A percentile compares a stretch with the other conserved stretches of the same genome.
phyloP scores from a whole-genome alignment of 2,797 vertebrate genomes.

The Spheniscus humboldti region DNA sequence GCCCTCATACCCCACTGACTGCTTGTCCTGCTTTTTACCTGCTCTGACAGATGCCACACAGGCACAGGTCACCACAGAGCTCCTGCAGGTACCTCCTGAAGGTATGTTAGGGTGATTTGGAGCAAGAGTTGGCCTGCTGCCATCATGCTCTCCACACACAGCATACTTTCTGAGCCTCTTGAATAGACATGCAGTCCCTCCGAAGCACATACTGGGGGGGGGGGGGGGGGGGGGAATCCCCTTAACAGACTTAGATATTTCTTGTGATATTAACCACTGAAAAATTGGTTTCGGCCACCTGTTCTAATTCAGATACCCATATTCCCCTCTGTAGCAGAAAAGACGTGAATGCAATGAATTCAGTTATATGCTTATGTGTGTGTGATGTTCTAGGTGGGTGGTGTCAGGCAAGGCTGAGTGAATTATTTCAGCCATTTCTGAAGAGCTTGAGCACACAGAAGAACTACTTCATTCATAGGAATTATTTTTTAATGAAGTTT shows the following conservation, averaged over 20 bases:
- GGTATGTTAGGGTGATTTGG: not conserved
- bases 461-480: not conserved
- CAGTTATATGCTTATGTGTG: not conserved
- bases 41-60: not conserved
- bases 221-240: not conserved
- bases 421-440: not conserved
- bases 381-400: not conserved
- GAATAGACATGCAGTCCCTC: not conserved
- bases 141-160: accelerated
- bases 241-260: not conserved
- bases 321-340: not conserved
- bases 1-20: not conserved
- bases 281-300: not conserved
- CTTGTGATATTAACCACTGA: not conserved
- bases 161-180: not conserved
- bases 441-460: not conserved
- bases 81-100: not conserved
- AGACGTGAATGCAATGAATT: accelerated
- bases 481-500: not conserved
- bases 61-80: not conserved
- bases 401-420: not conserved
- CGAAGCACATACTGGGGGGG: not conserved
- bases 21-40: not conserved
- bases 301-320: not conserved
- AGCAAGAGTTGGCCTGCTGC: not conserved